Evolutionary conservation across 1,140 invertebrate species (phyloP).

Genomic region (Caenorhabditis elegans): DNA sequence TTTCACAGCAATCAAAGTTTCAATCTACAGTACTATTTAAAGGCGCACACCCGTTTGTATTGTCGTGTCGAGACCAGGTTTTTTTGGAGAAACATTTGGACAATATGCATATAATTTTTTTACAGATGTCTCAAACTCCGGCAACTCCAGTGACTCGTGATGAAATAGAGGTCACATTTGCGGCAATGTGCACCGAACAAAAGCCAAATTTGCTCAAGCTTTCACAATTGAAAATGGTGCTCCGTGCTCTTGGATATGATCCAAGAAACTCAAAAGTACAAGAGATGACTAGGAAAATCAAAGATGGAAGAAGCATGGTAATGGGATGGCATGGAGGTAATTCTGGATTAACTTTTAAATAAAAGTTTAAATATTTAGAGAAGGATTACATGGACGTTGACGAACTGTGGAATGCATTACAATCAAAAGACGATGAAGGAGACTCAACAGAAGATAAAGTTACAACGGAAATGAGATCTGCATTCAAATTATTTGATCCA

Average conservation of each 20-base stretch:
- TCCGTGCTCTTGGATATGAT: constrained; percentile 40
- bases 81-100: too few relatives aligned
- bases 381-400: constrained; percentile 34
- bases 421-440: neutral
- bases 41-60: too few relatives aligned
- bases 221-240: constrained; percentile 21
- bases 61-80: too few relatives aligned
- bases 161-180: constrained; percentile 35
- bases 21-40: too few relatives aligned
- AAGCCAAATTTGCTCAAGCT: constrained; percentile 29
- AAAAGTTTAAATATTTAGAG: neutral
- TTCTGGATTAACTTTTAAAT: neutral
- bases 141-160: constrained; percentile 26
- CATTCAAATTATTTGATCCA: constrained; percentile 39
- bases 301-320: constrained; percentile 16
- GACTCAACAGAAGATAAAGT: constrained; percentile 15
- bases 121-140: neutral
- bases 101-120: neutral
- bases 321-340: constrained; percentile 27
- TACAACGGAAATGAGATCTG: constrained; percentile 38
- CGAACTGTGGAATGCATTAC: constrained; percentile 34
- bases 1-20: too few relatives aligned
- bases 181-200: constrained; percentile 28
- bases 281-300: constrained; percentile 28
- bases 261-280: constrained; percentile 37